phyloP scores from a whole-genome alignment of 2,888 invertebrate genomes.

The Eilema caniola region DNA sequence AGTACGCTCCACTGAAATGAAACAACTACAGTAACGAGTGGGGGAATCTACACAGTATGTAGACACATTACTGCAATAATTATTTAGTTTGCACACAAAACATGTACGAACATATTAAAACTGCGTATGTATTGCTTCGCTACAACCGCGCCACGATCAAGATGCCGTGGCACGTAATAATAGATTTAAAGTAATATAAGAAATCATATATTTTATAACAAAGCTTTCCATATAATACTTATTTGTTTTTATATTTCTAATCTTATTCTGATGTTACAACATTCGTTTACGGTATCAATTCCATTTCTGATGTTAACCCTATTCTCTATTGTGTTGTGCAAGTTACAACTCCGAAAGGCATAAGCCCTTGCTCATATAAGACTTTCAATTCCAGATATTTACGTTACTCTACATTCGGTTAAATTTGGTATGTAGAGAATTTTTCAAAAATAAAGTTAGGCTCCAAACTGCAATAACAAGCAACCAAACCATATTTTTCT shows the following conservation, averaged over 20 bases:
- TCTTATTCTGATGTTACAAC: not conserved
- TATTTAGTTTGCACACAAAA: slow-evolving; percentile 21
- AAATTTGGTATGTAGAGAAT: not conserved
- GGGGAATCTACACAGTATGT: slow-evolving; percentile 30
- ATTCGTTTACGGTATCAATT: not conserved
- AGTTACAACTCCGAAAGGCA: not conserved
- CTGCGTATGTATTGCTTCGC: slow-evolving; percentile 27
- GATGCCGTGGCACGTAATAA: not conserved
- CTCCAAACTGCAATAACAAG: slow-evolving; percentile 15
- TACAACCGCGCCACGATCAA: slow-evolving; percentile 5
- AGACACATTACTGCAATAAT: slow-evolving; percentile 38
- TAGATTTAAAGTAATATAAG: slow-evolving; percentile 17
- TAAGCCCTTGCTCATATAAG: not conserved
- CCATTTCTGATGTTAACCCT: not conserved
- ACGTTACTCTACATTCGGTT: too few relatives aligned
- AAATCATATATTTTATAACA: slow-evolving; percentile 22
- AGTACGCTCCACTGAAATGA: slow-evolving; percentile 25
- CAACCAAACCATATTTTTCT: slow-evolving; percentile 22
- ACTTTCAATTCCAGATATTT: not conserved
- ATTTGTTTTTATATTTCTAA: not conserved
- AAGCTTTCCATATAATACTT: slow-evolving; percentile 12
- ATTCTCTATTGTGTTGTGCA: not conserved
- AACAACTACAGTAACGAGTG: slow-evolving; percentile 17
- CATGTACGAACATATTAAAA: slow-evolving; percentile 13
- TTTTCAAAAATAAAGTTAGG: slow-evolving; percentile 1